phyloP scores from a whole-genome alignment of 2,113 vertebrate genomes.

The Epinephelus fuscoguttatus region DNA sequence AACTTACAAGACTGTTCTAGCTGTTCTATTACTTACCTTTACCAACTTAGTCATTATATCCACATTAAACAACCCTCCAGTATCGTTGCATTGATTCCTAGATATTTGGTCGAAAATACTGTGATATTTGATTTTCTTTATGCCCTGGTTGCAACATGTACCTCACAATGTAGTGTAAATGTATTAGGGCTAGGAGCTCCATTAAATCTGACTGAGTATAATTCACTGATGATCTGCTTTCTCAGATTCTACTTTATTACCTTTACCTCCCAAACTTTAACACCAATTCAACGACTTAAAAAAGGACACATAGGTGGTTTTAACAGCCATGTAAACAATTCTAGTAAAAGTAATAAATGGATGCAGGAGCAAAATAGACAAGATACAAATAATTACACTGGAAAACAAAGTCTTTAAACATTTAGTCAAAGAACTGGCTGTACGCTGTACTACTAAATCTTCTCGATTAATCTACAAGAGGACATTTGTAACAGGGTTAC shows the following conservation, averaged over 20 bases:
- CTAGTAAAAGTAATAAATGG: neutral
- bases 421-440: neutral
- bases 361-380: neutral
- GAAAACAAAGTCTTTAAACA: neutral
- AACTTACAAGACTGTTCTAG: too few species aligned
- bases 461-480: neutral
- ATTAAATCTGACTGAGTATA: neutral
- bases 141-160: too few species aligned
- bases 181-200: neutral
- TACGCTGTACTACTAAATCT: neutral
- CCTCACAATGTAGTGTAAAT: neutral
- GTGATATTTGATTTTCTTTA: too few species aligned
- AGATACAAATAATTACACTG: neutral
- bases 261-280: neutral
- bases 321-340: neutral
- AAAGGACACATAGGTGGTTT: neutral
- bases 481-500: neutral
- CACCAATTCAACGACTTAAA: neutral
- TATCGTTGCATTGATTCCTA: too few species aligned
- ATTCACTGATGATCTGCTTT: neutral
- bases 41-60: too few species aligned
- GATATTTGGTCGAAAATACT: too few species aligned
- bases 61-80: too few species aligned
- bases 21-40: too few species aligned
- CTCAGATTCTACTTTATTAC: too few species aligned